phyloP scores from a whole-genome alignment of 2,797 vertebrate genomes.

The Crypturellus tataupa region DNA sequence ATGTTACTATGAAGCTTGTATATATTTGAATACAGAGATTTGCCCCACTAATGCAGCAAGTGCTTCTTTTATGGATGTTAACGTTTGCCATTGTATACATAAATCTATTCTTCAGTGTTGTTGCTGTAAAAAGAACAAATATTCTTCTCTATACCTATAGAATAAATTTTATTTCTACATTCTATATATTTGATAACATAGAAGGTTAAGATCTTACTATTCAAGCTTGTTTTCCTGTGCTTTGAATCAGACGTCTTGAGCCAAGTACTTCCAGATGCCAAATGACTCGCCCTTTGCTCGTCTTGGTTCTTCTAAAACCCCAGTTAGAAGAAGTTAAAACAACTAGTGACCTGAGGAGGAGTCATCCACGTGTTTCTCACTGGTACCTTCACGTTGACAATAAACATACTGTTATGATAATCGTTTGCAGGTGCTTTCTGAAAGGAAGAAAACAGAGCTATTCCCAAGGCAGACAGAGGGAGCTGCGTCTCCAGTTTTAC shows the following conservation, averaged over 20 bases:
- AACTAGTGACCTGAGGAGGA: background rate
- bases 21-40: background rate
- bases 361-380: background rate
- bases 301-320: background rate
- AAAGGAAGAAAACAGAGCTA: background rate
- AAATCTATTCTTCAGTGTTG: no score
- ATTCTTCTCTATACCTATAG: background rate
- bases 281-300: background rate
- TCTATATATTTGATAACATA: background rate
- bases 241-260: background rate
- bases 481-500: constrained; percentile 69
- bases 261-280: background rate
- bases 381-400: background rate
- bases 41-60: background rate
- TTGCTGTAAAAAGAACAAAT: no score
- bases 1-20: constrained; percentile 2
- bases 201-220: background rate
- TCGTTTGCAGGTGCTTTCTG: background rate
- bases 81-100: background rate
- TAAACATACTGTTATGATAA: background rate
- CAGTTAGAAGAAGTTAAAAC: background rate
- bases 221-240: background rate
- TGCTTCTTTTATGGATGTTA: background rate
- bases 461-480: constrained; percentile 68
- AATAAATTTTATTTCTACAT: background rate